phyloP scores from a whole-genome alignment of 2,113 vertebrate genomes.

The Boleophthalmus pectinirostris region DNA sequence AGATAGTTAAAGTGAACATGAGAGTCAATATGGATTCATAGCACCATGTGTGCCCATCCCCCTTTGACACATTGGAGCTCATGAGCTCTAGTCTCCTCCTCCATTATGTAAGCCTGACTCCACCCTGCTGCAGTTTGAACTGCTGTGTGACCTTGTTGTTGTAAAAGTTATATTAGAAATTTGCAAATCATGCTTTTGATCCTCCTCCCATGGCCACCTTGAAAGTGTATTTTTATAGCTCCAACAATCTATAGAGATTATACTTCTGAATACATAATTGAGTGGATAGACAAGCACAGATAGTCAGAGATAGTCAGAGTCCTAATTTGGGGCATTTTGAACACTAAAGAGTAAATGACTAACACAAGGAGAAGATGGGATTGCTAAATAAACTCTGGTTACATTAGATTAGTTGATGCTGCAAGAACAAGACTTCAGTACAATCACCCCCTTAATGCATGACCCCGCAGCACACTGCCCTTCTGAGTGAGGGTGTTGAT shows the following conservation, averaged over 20 bases:
- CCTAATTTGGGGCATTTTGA: too few species aligned
- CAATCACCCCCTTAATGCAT: neutral
- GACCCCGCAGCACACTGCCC: too few species aligned
- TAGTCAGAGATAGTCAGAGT: too few species aligned
- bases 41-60: neutral
- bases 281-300: too few species aligned
- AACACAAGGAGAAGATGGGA: neutral
- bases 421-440: neutral
- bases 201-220: neutral
- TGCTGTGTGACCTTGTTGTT: constrained; percentile 16
- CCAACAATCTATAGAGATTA: too few species aligned
- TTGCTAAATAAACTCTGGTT: neutral
- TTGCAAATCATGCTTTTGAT: neutral
- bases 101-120: constrained; percentile 37
- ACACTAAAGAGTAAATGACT: neutral
- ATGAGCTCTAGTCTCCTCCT: constrained; percentile 15
- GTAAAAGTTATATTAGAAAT: constrained; percentile 23
- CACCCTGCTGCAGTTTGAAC: constrained; percentile 41
- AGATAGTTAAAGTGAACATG: neutral
- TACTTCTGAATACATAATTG: neutral
- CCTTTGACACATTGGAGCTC: constrained; percentile 18
- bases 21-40: neutral
- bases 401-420: neutral
- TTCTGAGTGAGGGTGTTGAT: constrained; percentile 47
- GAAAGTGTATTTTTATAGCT: neutral